Evolutionary conservation across 2,113 vertebrate species (phyloP).

Genomic region (Pelmatolapia mariae): DNA sequence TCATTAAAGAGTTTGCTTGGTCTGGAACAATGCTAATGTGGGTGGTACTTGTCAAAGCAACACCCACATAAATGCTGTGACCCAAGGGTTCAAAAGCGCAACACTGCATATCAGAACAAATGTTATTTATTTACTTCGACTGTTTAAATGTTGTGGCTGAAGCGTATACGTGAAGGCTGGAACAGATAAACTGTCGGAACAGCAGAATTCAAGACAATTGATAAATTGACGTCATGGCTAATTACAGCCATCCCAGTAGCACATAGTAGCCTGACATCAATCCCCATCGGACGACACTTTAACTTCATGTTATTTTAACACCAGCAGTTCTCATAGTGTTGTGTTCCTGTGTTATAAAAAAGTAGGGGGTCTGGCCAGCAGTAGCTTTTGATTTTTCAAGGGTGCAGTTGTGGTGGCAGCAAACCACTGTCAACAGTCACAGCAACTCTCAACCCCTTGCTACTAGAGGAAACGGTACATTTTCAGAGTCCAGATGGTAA

Average conservation of each 20-base stretch:
- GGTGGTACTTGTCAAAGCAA: not conserved
- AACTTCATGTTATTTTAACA: not conserved
- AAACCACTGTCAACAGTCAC: not conserved
- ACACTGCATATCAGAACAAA: not conserved
- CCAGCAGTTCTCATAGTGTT: not conserved
- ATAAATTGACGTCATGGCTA: not conserved
- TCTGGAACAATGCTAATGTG: not conserved
- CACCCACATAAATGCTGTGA: not conserved
- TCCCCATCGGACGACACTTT: not conserved
- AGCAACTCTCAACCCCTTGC: not conserved
- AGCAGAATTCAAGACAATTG: not conserved
- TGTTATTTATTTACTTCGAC: not conserved
- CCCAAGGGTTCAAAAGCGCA: not conserved
- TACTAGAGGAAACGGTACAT: not conserved
- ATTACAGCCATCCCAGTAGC: not conserved
- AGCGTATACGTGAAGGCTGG: not conserved
- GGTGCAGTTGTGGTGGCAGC: not conserved
- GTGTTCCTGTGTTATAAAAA: not conserved
- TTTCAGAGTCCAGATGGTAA: not conserved
- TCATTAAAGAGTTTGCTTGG: not conserved
- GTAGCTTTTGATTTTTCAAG: not conserved
- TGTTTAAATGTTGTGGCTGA: not conserved
- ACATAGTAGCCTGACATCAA: not conserved
- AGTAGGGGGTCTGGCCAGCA: not conserved
- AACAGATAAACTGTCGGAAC: not conserved